Evolutionary conservation across 2,888 invertebrate genomes (phyloP).

Genomic region (Tenthredo amoena): DNA sequence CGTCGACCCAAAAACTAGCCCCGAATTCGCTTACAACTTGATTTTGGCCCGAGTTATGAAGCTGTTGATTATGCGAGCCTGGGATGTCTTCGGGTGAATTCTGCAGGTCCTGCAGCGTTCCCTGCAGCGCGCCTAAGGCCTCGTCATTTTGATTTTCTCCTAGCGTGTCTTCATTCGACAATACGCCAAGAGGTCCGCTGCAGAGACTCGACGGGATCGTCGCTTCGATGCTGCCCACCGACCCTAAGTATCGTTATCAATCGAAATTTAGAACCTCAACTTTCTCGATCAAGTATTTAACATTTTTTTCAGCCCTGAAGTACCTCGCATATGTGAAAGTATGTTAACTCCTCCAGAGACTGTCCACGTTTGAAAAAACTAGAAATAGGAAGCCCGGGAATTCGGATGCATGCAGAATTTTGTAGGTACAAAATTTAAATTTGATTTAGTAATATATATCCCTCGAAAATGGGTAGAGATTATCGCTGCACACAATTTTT

Average conservation of each 20-base stretch:
- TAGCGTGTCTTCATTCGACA: slow-evolving; percentile 71
- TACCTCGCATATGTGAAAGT: background rate
- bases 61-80: slow-evolving; percentile 69
- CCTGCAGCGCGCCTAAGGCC: slow-evolving; percentile 64
- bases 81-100: slow-evolving; percentile 71
- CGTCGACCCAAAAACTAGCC: slow-evolving; percentile 85
- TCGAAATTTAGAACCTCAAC: background rate
- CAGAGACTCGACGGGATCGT: slow-evolving; percentile 75
- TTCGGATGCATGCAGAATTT: background rate
- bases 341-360: background rate
- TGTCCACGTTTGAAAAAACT: background rate
- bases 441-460: background rate
- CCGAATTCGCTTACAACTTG: slow-evolving; percentile 76
- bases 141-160: slow-evolving; percentile 68
- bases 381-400: background rate
- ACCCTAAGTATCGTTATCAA: slow-evolving; percentile 64
- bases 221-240: slow-evolving; percentile 76
- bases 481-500: no score
- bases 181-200: slow-evolving; percentile 71
- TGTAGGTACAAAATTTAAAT: background rate
- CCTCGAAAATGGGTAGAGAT: background rate
- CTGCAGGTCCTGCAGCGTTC: slow-evolving; percentile 74
- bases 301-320: background rate
- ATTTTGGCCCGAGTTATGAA: slow-evolving; percentile 69
- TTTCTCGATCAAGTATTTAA: background rate